These are phyloP conservation scores for Oscheius sp. DNA, from an alignment of 2,888 invertebrate species.

Conservation along the genomic window DNA sequence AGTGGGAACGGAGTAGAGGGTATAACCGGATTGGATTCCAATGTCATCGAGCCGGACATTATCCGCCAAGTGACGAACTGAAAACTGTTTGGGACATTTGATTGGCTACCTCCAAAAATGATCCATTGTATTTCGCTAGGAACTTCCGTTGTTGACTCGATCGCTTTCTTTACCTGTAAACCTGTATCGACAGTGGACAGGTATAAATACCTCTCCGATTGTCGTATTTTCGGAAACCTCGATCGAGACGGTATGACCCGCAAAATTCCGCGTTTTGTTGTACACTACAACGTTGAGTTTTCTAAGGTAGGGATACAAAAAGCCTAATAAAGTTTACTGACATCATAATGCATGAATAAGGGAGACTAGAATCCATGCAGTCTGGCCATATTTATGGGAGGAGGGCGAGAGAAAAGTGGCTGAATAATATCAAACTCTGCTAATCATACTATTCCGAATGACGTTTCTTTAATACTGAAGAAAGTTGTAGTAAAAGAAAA, in stretches of 20 bases:
- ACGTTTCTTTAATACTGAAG: too few relatives aligned
- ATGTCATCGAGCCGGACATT: slow-evolving; percentile 37
- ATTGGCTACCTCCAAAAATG: slow-evolving; percentile 47
- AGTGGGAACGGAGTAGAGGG: slow-evolving; percentile 56
- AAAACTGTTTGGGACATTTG: slow-evolving; percentile 9
- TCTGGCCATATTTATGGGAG: not conserved
- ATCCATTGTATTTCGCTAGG: slow-evolving; percentile 51
- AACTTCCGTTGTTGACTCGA: slow-evolving; percentile 45
- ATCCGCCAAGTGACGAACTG: slow-evolving; percentile 47
- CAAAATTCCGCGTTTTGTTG: slow-evolving; percentile 56
- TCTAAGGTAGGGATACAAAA: slow-evolving; percentile 33
- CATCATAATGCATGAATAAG: not conserved
- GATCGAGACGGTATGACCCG: slow-evolving; percentile 52
- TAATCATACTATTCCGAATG: not conserved
- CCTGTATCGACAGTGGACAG: not conserved
- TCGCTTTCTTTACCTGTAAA: slow-evolving; percentile 44
- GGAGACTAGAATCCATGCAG: not conserved
- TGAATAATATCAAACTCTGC: not conserved
- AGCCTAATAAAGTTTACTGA: not conserved
- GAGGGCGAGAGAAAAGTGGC: too few relatives aligned
- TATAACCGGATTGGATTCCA: slow-evolving; percentile 54
- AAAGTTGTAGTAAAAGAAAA: too few relatives aligned
- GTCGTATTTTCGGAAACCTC: slow-evolving; percentile 40
- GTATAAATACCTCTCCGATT: slow-evolving; percentile 35
- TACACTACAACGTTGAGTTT: slow-evolving; percentile 54